These are phyloP conservation scores for Chionis minor DNA, from an alignment of 2,113 vertebrate species.

Conservation along the genomic window DNA sequence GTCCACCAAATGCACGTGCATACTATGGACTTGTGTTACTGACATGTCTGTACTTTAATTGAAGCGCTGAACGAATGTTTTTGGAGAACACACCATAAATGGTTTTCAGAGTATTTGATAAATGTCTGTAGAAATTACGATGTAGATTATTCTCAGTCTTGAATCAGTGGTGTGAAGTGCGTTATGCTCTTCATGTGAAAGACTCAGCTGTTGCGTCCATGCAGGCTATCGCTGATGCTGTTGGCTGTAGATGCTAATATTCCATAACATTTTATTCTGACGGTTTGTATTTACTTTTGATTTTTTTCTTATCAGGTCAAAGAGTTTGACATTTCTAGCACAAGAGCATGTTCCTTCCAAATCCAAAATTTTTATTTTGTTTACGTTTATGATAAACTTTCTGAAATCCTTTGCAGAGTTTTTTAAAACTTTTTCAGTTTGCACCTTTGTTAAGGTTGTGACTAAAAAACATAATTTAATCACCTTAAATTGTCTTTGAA, in stretches of 20 bases:
- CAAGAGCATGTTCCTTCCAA: not conserved
- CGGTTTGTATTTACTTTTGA: not conserved
- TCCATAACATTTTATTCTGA: not conserved
- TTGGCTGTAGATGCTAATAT: not conserved
- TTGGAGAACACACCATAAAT: not conserved
- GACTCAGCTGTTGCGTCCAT: fast-evolving
- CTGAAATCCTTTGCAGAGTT: not conserved
- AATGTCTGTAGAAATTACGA: not conserved
- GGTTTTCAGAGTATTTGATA: not conserved
- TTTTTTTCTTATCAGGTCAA: not conserved
- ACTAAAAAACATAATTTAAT: not conserved
- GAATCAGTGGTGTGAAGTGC: not conserved
- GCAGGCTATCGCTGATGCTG: not conserved
- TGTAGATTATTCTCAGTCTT: not conserved
- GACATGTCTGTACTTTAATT: not conserved
- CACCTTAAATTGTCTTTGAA: not conserved
- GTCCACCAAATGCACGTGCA: fast-evolving
- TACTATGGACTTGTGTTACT: not conserved
- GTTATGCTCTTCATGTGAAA: not conserved
- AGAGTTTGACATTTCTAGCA: not conserved
- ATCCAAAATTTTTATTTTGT: not conserved
- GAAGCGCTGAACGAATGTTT: not conserved
- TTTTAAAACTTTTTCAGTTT: not conserved
- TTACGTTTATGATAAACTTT: not conserved
- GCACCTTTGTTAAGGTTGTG: not conserved